These are phyloP conservation scores for Myzus persicae DNA, from an alignment of 1,140 invertebrate genomes.

Conservation along the genomic window DNA sequence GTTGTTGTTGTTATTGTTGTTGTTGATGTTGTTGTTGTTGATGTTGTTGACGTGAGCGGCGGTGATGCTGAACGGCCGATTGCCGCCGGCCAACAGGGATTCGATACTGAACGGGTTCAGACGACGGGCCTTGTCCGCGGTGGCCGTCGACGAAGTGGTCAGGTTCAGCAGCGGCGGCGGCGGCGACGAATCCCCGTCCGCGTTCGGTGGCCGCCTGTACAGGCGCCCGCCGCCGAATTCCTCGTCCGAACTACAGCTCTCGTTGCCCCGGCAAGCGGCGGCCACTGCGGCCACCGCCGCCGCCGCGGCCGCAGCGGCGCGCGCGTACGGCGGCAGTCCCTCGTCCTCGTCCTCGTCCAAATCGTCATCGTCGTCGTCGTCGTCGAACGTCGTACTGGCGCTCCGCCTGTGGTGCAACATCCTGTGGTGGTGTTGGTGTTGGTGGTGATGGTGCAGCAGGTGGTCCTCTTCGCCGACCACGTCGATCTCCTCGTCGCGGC, in stretches of 20 bases:
- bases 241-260: constrained; percentile 64
- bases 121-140: constrained; percentile 69
- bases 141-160: constrained; percentile 64
- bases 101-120: constrained; percentile 86
- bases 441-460: constrained; percentile 61
- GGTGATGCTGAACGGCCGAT: constrained; percentile 55
- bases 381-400: constrained; percentile 49
- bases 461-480: constrained; percentile 73
- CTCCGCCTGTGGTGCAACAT: constrained; percentile 10
- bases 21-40: constrained; percentile 15
- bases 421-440: constrained; percentile 60
- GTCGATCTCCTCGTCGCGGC: constrained; percentile 76
- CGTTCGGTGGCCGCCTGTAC: constrained; percentile 60
- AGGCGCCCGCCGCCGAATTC: constrained; percentile 66
- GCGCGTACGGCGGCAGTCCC: constrained; percentile 58
- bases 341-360: constrained; percentile 60
- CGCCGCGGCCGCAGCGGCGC: constrained; percentile 65
- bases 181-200: constrained; percentile 60
- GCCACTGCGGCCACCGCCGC: constrained; percentile 68
- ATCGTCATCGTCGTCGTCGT: constrained; percentile 60
- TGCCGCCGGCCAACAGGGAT: constrained; percentile 74
- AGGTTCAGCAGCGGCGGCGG: constrained; percentile 65
- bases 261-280: constrained; percentile 71
- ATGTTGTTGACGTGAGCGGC: constrained; percentile 48
- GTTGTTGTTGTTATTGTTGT: constrained; percentile 38